Conservation (phyloP, 2,888 invertebrate genomes). For the Sphaerophoria taeniata region DNA sequence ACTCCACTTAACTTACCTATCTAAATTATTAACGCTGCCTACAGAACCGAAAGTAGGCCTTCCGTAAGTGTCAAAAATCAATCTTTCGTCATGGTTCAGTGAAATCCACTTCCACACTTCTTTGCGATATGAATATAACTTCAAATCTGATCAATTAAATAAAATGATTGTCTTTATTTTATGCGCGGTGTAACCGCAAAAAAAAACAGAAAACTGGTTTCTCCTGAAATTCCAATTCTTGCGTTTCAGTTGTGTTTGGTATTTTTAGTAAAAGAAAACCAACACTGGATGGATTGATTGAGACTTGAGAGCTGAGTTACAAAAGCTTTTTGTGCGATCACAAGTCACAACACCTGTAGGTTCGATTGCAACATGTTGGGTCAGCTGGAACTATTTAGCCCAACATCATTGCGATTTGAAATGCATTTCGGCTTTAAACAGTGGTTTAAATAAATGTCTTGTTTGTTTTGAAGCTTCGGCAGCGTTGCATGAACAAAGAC, state of each 20-base stretch:
- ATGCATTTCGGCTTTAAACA: background rate
- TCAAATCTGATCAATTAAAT: too few species aligned
- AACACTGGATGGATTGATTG: background rate
- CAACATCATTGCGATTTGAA: constrained; percentile 50
- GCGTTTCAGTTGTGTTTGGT: background rate
- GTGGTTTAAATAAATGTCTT: background rate
- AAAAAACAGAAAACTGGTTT: constrained; percentile 33
- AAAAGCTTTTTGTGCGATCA: constrained; percentile 45
- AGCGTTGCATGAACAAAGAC: constrained; percentile 9
- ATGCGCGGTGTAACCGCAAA: constrained; percentile 21
- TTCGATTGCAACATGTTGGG: constrained; percentile 64
- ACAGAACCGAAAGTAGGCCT: background rate
- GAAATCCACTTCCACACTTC: constrained; percentile 44
- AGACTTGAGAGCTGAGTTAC: background rate
- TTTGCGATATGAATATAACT: constrained; percentile 2
- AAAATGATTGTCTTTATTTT: background rate
- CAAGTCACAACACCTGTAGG: constrained; percentile 39
- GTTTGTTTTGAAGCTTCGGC: constrained; percentile 10
- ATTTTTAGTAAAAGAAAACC: background rate
- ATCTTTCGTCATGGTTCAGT: constrained; percentile 15
- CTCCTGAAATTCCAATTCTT: background rate
- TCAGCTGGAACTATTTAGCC: constrained; percentile 57
- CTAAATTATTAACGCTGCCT: background rate
- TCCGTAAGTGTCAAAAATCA: background rate
- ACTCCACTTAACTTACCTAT: too few species aligned